A percentile compares a stretch with the other conserved stretches of the same genome.
Conservation (phyloP, 2,113 vertebrate species). For the Meleagris gallopavo region DNA sequence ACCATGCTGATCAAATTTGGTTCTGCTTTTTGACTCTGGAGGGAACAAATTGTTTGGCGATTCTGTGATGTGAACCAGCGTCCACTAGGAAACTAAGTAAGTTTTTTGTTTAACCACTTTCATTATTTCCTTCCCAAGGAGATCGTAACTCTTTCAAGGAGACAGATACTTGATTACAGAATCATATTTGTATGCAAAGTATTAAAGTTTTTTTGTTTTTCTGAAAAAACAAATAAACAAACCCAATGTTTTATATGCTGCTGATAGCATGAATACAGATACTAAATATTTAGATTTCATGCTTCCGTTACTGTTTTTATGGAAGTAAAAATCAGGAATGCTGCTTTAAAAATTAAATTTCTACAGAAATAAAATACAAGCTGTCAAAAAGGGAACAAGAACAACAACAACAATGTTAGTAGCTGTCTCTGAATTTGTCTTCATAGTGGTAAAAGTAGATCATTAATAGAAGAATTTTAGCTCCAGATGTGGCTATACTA, state of each 20-base stretch:
- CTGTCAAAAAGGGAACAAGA: conserved; percentile 91
- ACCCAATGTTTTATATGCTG: background rate
- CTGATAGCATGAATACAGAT: background rate
- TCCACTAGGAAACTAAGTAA: conserved; percentile 53
- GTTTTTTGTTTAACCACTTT: conserved; percentile 29
- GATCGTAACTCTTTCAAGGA: background rate
- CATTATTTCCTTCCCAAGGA: conserved; percentile 10
- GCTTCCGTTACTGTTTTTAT: conserved; percentile 25
- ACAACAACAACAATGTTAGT: conserved; percentile 71
- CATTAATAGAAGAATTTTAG: conserved; percentile 90
- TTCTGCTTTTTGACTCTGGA: conserved; percentile 67
- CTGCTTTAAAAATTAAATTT: conserved; percentile 78
- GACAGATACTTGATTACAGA: background rate
- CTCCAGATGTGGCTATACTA: conserved; percentile 99
- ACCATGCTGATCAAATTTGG: conserved; percentile 67
- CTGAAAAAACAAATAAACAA: background rate
- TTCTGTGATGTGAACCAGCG: conserved; percentile 43
- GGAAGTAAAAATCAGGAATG: conserved; percentile 56
- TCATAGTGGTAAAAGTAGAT: conserved; percentile 83
- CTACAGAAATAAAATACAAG: conserved; percentile 65
- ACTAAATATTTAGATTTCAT: conserved; percentile 42
- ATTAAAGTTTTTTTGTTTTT: background rate
- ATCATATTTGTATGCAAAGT: background rate
- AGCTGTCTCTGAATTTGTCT: conserved; percentile 88
- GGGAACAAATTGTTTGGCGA: conserved; percentile 58